These are phyloP conservation scores for Menidia menidia DNA, from an alignment of 2,797 vertebrate genomes.

Conservation along the genomic window DNA sequence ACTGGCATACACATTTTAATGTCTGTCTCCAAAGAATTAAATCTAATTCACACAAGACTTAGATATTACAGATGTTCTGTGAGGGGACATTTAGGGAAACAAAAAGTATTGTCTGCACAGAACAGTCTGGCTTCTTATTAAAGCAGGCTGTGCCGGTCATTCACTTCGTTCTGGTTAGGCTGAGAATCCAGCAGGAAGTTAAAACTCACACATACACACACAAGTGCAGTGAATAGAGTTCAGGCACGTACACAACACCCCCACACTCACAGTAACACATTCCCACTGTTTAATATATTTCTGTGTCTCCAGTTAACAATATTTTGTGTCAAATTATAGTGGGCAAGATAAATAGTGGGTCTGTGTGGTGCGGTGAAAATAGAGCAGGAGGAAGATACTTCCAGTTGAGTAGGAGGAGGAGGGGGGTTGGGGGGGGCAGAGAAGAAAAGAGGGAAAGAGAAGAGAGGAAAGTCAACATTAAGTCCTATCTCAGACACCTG, in stretches of 20 bases:
- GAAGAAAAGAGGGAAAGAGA: constrained; percentile 17
- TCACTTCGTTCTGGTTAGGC: constrained; percentile 45
- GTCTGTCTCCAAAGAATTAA: constrained; percentile 64
- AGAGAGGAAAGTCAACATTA: constrained; percentile 29
- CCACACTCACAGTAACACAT: constrained; percentile 65
- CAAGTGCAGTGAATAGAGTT: constrained; percentile 29
- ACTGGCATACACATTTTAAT: constrained; percentile 56
- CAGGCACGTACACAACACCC: constrained; percentile 53
- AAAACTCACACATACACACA: constrained; percentile 40
- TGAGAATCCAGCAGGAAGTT: constrained; percentile 53
- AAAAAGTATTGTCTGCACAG: constrained; percentile 61
- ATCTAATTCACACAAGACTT: constrained; percentile 71
- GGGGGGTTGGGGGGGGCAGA: constrained; percentile 8
- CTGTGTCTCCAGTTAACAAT: constrained; percentile 81
- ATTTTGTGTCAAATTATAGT: constrained; percentile 82
- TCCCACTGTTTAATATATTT: constrained; percentile 80
- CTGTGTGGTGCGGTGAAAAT: constrained; percentile 67
- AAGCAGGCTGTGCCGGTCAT: constrained; percentile 65
- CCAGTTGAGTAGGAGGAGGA: constrained; percentile 37
- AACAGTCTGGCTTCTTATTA: constrained; percentile 60
- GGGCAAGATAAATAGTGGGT: constrained; percentile 80
- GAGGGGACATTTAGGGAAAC: constrained; percentile 64
- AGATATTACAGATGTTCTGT: constrained; percentile 66
- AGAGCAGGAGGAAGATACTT: constrained; percentile 67
- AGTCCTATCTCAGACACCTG: constrained; percentile 59